Conservation (phyloP, 2,113 vertebrate genomes). For the Regulus satrapa region DNA sequence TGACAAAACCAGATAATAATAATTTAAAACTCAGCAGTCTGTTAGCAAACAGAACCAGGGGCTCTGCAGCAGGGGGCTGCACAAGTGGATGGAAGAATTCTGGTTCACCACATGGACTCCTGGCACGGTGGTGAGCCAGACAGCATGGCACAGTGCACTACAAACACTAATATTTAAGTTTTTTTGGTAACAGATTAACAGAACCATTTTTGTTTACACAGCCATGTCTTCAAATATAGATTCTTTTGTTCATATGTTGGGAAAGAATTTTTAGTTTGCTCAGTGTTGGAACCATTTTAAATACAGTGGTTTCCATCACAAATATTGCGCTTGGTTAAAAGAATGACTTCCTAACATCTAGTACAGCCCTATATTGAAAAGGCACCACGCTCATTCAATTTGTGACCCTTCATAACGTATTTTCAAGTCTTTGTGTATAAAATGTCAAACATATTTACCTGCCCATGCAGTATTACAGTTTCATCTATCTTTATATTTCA, state of each 20-base stretch:
- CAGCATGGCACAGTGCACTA: not conserved
- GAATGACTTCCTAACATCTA: not conserved
- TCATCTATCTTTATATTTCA: constrained; percentile 48
- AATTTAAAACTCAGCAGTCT: not conserved
- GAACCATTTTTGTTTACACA: not conserved
- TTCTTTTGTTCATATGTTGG: not conserved
- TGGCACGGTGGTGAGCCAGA: not conserved
- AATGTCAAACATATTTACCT: constrained; percentile 10
- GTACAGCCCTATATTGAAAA: not conserved
- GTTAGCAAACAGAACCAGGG: not conserved
- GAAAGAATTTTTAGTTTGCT: not conserved
- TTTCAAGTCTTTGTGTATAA: not conserved
- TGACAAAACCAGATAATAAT: not conserved
- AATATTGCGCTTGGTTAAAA: not conserved
- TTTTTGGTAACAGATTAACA: not conserved
- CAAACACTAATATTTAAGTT: not conserved
- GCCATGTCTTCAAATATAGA: not conserved
- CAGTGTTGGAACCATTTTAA: not conserved
- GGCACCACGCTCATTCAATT: not conserved
- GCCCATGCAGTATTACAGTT: not conserved
- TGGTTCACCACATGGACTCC: not conserved
- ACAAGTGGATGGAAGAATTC: not conserved
- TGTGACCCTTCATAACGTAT: not conserved
- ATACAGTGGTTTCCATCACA: not conserved
- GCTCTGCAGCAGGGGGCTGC: not conserved